Percentiles rank a stretch among this genome's conserved stretches.
Evolutionary conservation across 2,888 invertebrate species (phyloP).

Genomic region (Apodemia mormo): DNA sequence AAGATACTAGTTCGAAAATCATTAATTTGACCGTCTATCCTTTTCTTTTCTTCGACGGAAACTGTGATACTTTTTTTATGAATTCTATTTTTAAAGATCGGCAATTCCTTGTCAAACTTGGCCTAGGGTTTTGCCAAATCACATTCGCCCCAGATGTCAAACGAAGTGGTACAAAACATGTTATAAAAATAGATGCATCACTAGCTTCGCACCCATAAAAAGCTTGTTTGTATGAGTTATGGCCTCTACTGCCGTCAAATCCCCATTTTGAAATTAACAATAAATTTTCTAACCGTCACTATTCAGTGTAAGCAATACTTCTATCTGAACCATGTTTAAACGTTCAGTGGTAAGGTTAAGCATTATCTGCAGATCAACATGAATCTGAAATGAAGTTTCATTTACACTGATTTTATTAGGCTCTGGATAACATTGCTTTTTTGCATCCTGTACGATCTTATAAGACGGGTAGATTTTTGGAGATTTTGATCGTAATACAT

Average conservation of each 20-base stretch:
- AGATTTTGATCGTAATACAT: conserved; percentile 15
- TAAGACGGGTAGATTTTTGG: conserved; percentile 20
- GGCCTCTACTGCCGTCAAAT: conserved; percentile 13
- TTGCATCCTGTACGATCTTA: conserved; percentile 19
- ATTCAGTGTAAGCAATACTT: conserved; percentile 7
- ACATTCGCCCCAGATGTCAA: conserved; percentile 29
- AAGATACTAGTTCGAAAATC: conserved; percentile 20
- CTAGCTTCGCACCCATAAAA: neutral
- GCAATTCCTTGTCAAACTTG: conserved; percentile 42
- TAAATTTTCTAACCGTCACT: conserved; percentile 8
- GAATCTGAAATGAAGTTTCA: neutral
- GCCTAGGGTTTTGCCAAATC: conserved; percentile 42
- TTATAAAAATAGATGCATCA: conserved; percentile 36
- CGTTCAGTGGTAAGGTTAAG: conserved; percentile 7
- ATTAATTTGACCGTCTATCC: conserved; percentile 28
- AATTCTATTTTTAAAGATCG: conserved; percentile 42
- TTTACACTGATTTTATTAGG: conserved; percentile 5
- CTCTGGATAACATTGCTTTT: conserved; percentile 18
- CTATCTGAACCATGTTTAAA: conserved; percentile 1
- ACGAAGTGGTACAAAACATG: conserved; percentile 9
- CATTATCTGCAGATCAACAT: neutral
- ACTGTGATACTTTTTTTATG: conserved; percentile 36
- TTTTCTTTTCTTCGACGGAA: conserved; percentile 39
- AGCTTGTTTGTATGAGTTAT: conserved; percentile 5
- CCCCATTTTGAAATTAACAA: conserved; percentile 2